These are phyloP conservation scores for Eremophila alpestris DNA, from an alignment of 2,797 vertebrate genomes.

Conservation along the genomic window DNA sequence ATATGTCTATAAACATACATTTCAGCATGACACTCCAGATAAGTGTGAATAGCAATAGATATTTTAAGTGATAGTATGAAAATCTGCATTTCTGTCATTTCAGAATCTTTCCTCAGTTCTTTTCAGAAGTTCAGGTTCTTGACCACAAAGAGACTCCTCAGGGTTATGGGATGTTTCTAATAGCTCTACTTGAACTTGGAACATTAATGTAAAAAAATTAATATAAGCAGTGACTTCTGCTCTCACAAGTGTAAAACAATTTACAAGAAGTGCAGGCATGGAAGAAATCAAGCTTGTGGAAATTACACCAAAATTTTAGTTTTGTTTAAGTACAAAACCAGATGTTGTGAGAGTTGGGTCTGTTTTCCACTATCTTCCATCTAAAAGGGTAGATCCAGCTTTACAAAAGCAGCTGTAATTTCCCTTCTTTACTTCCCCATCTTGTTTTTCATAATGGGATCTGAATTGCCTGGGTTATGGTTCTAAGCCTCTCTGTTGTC, in stretches of 20 bases:
- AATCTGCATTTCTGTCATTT: not conserved
- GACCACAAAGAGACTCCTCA: not conserved
- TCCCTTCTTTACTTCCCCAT: not conserved
- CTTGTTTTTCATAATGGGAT: not conserved
- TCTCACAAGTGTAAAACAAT: not conserved
- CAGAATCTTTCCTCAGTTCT: not conserved
- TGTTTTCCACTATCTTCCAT: not conserved
- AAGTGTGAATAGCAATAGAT: not conserved
- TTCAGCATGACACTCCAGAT: not conserved
- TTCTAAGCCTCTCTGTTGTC: not conserved
- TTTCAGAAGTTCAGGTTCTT: not conserved
- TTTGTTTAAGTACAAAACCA: not conserved
- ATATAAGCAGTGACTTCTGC: rapidly evolving
- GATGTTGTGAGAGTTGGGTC: not conserved
- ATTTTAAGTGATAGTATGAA: not conserved
- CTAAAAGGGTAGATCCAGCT: not conserved
- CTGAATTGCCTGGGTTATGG: not conserved
- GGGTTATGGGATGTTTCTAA: not conserved
- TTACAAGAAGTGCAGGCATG: not conserved
- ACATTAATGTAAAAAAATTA: not conserved
- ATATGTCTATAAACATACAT: not conserved
- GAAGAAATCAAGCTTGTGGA: not conserved
- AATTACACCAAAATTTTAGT: not conserved
- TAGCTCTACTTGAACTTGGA: not conserved
- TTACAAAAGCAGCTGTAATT: not conserved